Evolutionary conservation across 2,888 invertebrate species (phyloP), one percentile per base, ranked within the genome.

Genomic region (Nephrotoma flavescens): DNA sequence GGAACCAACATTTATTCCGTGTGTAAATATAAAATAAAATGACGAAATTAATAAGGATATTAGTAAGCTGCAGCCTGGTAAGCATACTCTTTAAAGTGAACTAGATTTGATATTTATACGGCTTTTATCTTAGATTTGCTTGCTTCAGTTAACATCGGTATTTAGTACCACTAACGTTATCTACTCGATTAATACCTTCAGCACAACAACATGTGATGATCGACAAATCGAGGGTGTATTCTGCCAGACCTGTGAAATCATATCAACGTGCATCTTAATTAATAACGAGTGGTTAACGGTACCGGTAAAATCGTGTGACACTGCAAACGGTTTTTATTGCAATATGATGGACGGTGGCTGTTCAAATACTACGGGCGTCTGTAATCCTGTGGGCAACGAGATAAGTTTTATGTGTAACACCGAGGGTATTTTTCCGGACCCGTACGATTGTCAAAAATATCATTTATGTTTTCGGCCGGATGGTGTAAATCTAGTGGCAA

Each of bases 391-490:
- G 47, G 91, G 91, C 3, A 90, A 90, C 86, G 91, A 91, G 85
- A 91, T 90, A 6, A 91, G 91, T 87, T 91, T 91, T 41, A 91
- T 90, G 52, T 91, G 91, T 88, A 91, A 91, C 2, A 90, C 91
- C 0, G 90, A 91, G 57, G 91, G 91, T 83, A 86, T 91, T 19
- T 91, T 91, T 47, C 91, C 92, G 2, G 91, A 91, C 90, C 91
- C 91, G 2, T 91, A 91, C 52, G 91, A 91, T 87, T 91, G 91
- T 86, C 91, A 91, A 88, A 90, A 90, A 86, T 91, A 92, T 87
- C 92, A 91, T 86, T 91, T 91, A 90, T 91, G 91, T 86, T 91
- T 91, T 87, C 90, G 90, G 87, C 52, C 52, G 6, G 90, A 90
- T 42, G 90, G 89, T 44, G 89, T 89, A 11, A 90, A 87, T 12